Evolutionary conservation across 2,113 vertebrate species (phyloP).

Genomic region (Callaeas wilsoni): DNA sequence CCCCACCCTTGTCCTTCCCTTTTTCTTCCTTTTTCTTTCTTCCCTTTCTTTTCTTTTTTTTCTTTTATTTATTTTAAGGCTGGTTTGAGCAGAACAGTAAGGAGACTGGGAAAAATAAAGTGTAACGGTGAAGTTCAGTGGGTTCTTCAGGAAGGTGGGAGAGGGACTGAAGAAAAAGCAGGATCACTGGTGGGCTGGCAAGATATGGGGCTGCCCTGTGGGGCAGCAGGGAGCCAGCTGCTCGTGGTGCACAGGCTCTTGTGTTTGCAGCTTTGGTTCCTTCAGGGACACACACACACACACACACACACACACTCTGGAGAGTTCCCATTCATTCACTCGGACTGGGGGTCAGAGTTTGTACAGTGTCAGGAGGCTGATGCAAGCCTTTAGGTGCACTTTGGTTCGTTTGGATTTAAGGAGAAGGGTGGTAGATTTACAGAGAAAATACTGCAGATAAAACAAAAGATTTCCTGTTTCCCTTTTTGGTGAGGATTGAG

Average conservation of each 20-base stretch:
- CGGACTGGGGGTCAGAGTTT: background rate
- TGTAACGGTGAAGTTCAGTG: background rate
- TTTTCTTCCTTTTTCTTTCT: background rate
- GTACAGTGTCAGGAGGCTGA: background rate
- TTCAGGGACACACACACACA: background rate
- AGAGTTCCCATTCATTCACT: background rate
- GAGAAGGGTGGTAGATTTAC: background rate
- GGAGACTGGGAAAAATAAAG: background rate
- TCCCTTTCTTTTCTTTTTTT: background rate
- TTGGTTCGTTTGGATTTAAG: background rate
- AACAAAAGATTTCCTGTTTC: background rate
- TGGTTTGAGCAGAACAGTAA: background rate
- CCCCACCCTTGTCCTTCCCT: fast-evolving
- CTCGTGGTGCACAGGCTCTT: fast-evolving
- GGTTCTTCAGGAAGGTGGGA: background rate
- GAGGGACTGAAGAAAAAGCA: background rate
- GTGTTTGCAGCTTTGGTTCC: background rate
- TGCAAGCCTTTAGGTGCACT: background rate
- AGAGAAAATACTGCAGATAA: background rate
- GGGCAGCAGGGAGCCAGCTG: background rate
- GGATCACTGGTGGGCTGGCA: background rate
- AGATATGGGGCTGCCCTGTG: background rate
- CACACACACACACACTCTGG: no score
- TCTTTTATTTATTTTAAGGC: background rate
- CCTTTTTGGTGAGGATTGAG: background rate